Percentiles rank a stretch among this genome's conserved stretches.
phyloP scores from a whole-genome alignment of 1,140 invertebrate genomes.

The Diachasmimorpha longicaudata region DNA sequence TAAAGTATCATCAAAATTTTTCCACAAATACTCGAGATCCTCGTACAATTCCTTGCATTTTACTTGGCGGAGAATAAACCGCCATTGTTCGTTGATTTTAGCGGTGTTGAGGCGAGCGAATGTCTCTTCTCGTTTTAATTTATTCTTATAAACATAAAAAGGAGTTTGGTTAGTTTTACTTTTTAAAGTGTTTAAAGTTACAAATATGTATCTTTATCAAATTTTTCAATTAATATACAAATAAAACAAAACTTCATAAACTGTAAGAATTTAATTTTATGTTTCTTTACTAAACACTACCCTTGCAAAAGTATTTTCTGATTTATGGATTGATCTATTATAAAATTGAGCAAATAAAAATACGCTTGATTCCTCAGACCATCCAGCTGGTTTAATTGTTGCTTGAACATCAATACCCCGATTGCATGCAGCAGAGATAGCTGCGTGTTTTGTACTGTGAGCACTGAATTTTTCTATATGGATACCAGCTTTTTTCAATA shows the following conservation, averaged over 20 bases:
- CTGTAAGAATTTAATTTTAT: too few relatives aligned
- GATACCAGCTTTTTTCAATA: slow-evolving; percentile 5
- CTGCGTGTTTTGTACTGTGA: slow-evolving; percentile 11
- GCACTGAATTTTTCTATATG: slow-evolving; percentile 16
- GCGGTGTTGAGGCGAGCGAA: slow-evolving; percentile 79
- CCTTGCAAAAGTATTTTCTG: neutral
- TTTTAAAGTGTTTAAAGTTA: too few relatives aligned
- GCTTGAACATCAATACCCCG: slow-evolving; percentile 14
- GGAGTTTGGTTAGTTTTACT: too few relatives aligned
- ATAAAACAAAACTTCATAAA: too few relatives aligned
- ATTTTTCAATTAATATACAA: too few relatives aligned
- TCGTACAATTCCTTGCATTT: slow-evolving; percentile 76
- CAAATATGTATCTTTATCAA: too few relatives aligned
- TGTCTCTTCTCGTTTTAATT: slow-evolving; percentile 78
- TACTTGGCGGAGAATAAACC: slow-evolving; percentile 73
- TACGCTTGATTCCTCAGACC: neutral
- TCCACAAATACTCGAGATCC: slow-evolving; percentile 69
- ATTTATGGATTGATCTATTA: slow-evolving; percentile 1
- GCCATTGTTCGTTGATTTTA: slow-evolving; percentile 85
- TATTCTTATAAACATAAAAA: slow-evolving; percentile 65
- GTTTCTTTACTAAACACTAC: too few relatives aligned
- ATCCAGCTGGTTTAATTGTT: neutral
- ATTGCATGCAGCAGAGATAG: slow-evolving; percentile 11
- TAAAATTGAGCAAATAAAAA: slow-evolving; percentile 16
- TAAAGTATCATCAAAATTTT: slow-evolving; percentile 67